Evolutionary conservation across 2,888 invertebrate species (phyloP).

Genomic region (Agrypnus murinus): DNA sequence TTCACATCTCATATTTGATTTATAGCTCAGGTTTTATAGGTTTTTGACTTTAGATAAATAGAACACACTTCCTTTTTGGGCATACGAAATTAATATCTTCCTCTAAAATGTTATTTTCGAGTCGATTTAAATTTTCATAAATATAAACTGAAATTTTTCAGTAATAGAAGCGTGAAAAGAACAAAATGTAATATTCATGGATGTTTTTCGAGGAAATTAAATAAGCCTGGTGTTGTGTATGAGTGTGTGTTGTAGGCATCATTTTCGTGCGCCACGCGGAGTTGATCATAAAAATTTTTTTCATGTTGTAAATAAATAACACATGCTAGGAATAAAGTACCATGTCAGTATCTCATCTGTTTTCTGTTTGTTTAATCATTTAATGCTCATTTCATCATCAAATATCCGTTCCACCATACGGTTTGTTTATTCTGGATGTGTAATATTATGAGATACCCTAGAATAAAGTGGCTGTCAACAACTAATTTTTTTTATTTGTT

Average conservation of each 20-base stretch:
- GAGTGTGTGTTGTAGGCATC: background rate
- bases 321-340: constrained; percentile 56
- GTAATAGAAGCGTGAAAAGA: constrained; percentile 19
- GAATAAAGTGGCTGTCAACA: constrained; percentile 22
- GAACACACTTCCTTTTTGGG: too few relatives aligned
- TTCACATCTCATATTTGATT: too few relatives aligned
- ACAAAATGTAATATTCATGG: constrained; percentile 38
- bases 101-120: background rate
- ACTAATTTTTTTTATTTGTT: constrained; percentile 70
- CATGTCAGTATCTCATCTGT: constrained; percentile 58
- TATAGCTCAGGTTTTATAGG: too few relatives aligned
- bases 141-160: constrained; percentile 31
- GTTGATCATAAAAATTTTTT: constrained; percentile 46
- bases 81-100: too few relatives aligned
- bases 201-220: constrained; percentile 36
- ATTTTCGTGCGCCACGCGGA: constrained; percentile 17
- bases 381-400: constrained; percentile 55
- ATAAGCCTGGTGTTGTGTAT: constrained; percentile 18
- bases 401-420: constrained; percentile 45
- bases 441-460: background rate
- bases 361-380: constrained; percentile 62
- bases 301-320: constrained; percentile 44
- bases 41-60: too few relatives aligned
- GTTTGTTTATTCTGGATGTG: constrained; percentile 35
- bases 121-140: constrained; percentile 31